phyloP scores from a whole-genome alignment of 2,797 vertebrate genomes.

The Sebastes iracundus region DNA sequence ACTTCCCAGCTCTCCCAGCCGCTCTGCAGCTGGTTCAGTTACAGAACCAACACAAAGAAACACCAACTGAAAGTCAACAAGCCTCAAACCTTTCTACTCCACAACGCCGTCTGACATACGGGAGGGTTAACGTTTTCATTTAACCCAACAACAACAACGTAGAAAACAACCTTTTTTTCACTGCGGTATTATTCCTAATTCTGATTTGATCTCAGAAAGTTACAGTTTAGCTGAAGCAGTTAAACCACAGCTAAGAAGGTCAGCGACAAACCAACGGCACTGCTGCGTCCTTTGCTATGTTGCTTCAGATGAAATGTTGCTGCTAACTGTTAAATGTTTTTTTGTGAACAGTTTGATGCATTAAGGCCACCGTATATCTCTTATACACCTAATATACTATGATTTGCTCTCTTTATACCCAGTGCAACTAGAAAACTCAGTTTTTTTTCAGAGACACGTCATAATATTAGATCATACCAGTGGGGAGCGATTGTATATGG shows the following conservation, averaged over 20 bases:
- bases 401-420: neutral
- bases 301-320: neutral
- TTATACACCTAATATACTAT: neutral
- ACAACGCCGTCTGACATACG: neutral
- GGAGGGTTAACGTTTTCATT: neutral
- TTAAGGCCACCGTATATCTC: too few relatives aligned
- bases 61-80: neutral
- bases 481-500: neutral
- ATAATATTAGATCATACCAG: neutral
- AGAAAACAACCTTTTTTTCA: neutral
- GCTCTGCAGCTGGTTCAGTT: slow-evolving; percentile 48
- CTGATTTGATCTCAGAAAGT: neutral
- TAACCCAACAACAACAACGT: neutral
- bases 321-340: neutral
- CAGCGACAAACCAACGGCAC: neutral
- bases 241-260: neutral
- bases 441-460: neutral
- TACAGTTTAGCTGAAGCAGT: neutral
- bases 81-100: neutral
- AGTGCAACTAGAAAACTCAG: neutral
- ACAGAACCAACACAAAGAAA: slow-evolving; percentile 8
- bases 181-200: neutral
- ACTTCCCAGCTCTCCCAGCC: slow-evolving; percentile 64
- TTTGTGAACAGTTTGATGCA: too few relatives aligned
- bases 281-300: neutral